Base-by-base conservation (phyloP, 2,797 vertebrate species). In the Acanthurus tractus region DNA sequence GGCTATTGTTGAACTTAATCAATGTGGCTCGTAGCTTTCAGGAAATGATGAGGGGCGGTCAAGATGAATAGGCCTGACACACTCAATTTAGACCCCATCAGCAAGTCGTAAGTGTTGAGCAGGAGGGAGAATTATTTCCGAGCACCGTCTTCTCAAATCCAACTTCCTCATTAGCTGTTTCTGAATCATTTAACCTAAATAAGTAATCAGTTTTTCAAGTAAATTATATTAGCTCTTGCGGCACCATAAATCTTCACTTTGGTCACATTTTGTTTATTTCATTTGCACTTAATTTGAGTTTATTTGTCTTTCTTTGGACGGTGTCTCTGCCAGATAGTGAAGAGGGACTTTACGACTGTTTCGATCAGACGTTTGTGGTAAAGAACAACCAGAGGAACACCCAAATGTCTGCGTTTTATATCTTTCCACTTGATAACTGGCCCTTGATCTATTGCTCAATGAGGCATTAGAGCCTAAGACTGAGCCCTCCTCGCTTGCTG, bases 121-220 rank as follows among this genome's bases (percentile, higher is more conserved):
- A 74, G 64, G 29, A 64, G 62, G 66, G 90, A 71, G 84, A 94
- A 80, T 91, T 83, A 92, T 93, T 81, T 88, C 82, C 85, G 67
- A 89, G 80, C 87, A 69, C 81, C 78, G 71, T 88, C 91, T 78
- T 54, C 72, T 63, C 72, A 65, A 63, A 82, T 83, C 62, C 87
- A 23, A 86, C 78, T 69, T 83, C 83, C 92, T 89, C 83, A 93
- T 91, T 84, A 85, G 70, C 78, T 85, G 82, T 89, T 95, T 95
- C 87, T 78, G 81, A 83, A 77, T 89, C 82, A 89, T 93, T 90
- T 90, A 89, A 92, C 81, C 70, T 73, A 74, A 85, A 86, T 83
- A 68, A 65, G 73, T 65, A 59, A 91, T 92, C 64, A 65, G 78
- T 87, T 90, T 91, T 83, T 84, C 89, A 85, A 85, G 87, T 25